phyloP scores from a whole-genome alignment of 2,888 invertebrate genomes.

The Eupsilia transversa region DNA sequence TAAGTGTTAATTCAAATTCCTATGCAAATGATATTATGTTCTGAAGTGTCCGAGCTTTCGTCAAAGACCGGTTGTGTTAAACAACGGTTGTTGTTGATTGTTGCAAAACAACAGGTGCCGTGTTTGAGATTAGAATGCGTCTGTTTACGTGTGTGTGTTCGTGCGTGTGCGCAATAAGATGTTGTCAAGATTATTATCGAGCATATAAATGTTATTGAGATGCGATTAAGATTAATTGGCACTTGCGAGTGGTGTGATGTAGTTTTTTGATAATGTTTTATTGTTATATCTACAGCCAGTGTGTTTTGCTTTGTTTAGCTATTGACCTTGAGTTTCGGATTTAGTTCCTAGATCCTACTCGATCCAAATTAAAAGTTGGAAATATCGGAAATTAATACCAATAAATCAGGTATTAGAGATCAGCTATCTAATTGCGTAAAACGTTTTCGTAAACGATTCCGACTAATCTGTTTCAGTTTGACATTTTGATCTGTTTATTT shows the following conservation, averaged over 20 bases:
- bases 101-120: constrained; percentile 63
- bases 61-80: constrained; percentile 33
- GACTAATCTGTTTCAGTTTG: no score
- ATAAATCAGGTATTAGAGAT: background rate
- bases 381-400: background rate
- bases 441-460: no score
- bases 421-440: no score
- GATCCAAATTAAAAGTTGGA: background rate
- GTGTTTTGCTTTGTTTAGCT: background rate
- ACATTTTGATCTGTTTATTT: no score
- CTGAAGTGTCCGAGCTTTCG: constrained; percentile 48
- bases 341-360: background rate
- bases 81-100: constrained; percentile 37
- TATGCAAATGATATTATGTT: constrained; percentile 62
- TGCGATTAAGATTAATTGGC: constrained; percentile 51
- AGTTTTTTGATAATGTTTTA: background rate
- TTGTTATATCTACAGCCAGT: background rate
- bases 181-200: constrained; percentile 40
- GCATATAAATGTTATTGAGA: constrained; percentile 38
- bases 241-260: constrained; percentile 2
- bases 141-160: constrained; percentile 20
- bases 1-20: constrained; percentile 39
- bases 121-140: constrained; percentile 32
- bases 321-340: background rate
- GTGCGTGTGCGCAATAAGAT: constrained; percentile 25